Base-by-base conservation (phyloP, 2,113 vertebrate genomes). In the Ia io region DNA sequence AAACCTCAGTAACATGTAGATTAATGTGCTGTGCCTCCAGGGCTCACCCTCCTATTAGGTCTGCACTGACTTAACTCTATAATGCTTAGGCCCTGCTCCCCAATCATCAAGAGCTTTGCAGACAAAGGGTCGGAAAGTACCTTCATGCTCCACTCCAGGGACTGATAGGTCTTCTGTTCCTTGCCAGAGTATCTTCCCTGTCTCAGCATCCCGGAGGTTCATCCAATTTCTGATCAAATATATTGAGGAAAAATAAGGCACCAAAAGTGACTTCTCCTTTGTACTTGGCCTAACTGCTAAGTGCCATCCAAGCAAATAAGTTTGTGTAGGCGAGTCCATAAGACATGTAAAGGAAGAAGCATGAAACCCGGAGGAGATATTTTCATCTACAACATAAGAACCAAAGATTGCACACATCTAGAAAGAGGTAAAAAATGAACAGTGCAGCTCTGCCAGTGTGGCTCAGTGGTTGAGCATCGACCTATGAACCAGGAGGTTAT, bases 181-280 rank as follows among this genome's bases (percentile, higher is more conserved):
- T 97, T 99, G 99, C 99, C 99, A 99, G 84, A 99, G 99, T 85
- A 99, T 99, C 95, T 99, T 99, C 61, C 99, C 99, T 3, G 99
- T 99, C 96, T 99, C 99, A n/a, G 99, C 99, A 98, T 99, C 99
- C 53, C 99, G 98, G 80, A 99, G 99, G 96, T 99, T 99, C 99
- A 99, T 99, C 99, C 99, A 99, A 93, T 99, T 99, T 98, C 99
- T 99, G 98, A 87, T 97, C 84, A 63, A 40, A 90, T 74, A 93
- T 44, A 65, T 98, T 98, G 98, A 99, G 98, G 98, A 98, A 98
- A 98, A 96, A 65, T 51, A 97, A 84, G 74, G 49, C 51, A 35
- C 28, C 12, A 44, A 85, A 49, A 79, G 51, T 5, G 65, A 74
- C 37, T 30, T 44, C 28, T 40, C n/a, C 12, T 59, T 63, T 61